Percentiles rank a stretch among this genome's conserved stretches.
Evolutionary conservation across 2,797 vertebrate genomes (phyloP).

Genomic region (Siniperca obscura): DNA sequence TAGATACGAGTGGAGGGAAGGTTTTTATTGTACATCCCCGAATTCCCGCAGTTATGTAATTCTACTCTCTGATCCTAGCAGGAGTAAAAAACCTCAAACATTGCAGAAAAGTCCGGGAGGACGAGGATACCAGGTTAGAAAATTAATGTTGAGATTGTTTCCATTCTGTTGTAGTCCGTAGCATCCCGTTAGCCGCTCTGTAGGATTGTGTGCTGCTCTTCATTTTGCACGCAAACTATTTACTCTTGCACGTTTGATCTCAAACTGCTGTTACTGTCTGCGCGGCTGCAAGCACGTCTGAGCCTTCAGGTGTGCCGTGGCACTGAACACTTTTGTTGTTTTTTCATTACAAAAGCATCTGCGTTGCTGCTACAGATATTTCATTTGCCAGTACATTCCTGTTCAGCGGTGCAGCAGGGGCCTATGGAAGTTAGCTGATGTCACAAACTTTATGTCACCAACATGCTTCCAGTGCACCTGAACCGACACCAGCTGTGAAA

Average conservation of each 20-base stretch:
- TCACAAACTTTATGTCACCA: not conserved
- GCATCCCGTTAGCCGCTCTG: too few relatives aligned
- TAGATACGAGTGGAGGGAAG: too few relatives aligned
- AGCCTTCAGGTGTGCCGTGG: not conserved
- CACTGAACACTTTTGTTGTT: not conserved
- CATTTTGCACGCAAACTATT: not conserved
- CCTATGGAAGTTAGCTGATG: not conserved
- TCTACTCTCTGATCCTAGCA: too few relatives aligned
- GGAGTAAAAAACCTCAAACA: too few relatives aligned
- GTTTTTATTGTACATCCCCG: too few relatives aligned
- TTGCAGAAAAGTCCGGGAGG: not conserved
- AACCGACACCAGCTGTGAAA: constrained; percentile 1
- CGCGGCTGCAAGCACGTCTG: not conserved
- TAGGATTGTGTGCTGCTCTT: not conserved
- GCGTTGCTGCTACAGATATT: not conserved
- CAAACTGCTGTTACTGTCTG: not conserved
- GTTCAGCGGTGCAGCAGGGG: not conserved
- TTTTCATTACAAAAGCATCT: not conserved
- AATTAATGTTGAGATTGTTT: too few relatives aligned
- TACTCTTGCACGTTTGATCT: not conserved
- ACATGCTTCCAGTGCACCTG: not conserved
- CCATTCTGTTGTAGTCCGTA: too few relatives aligned
- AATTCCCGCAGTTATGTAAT: too few relatives aligned
- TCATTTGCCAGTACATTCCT: not conserved
- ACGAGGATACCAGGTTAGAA: not conserved